Evolutionary conservation across 2,888 invertebrate species (phyloP).

Genomic region (Mesodorylaimus sp.): DNA sequence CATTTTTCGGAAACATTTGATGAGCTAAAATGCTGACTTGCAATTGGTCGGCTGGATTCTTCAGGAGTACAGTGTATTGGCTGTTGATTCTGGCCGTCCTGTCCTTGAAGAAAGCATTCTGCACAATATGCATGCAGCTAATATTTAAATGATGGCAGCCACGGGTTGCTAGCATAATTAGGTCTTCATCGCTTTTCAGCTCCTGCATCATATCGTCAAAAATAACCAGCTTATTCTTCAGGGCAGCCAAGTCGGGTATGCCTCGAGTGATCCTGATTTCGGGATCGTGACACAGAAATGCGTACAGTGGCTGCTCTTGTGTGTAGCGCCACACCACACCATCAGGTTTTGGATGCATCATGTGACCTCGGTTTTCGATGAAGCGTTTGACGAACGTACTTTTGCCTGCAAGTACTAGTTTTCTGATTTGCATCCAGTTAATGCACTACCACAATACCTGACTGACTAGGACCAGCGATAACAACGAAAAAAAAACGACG

Average conservation of each 20-base stretch:
- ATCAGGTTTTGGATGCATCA: too few relatives aligned
- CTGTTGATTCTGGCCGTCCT: constrained; percentile 5
- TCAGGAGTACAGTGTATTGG: constrained; percentile 5
- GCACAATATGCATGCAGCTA: constrained; percentile 4
- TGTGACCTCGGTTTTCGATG: too few relatives aligned
- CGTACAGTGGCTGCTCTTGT: too few relatives aligned
- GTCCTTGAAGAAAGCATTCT: constrained; percentile 6
- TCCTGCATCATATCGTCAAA: constrained; percentile 9
- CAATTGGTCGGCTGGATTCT: constrained; percentile 7
- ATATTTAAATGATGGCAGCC: constrained; percentile 4
- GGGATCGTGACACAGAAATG: too few relatives aligned
- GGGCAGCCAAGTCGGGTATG: constrained; percentile 2
- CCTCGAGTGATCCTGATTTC: constrained; percentile 4
- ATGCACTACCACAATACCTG: too few relatives aligned
- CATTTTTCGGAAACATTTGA: constrained; percentile 4
- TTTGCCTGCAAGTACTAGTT: too few relatives aligned
- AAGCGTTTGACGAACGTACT: too few relatives aligned
- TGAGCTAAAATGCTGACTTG: not conserved
- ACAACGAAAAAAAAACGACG: too few relatives aligned
- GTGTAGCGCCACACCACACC: too few relatives aligned
- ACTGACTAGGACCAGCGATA: too few relatives aligned
- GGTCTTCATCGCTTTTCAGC: not conserved
- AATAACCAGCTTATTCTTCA: not conserved
- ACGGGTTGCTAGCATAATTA: not conserved
- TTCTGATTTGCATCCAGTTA: too few relatives aligned